These are phyloP conservation scores for Cheilosia urbana DNA, from an alignment of 2,888 invertebrate genomes.

Conservation along the genomic window DNA sequence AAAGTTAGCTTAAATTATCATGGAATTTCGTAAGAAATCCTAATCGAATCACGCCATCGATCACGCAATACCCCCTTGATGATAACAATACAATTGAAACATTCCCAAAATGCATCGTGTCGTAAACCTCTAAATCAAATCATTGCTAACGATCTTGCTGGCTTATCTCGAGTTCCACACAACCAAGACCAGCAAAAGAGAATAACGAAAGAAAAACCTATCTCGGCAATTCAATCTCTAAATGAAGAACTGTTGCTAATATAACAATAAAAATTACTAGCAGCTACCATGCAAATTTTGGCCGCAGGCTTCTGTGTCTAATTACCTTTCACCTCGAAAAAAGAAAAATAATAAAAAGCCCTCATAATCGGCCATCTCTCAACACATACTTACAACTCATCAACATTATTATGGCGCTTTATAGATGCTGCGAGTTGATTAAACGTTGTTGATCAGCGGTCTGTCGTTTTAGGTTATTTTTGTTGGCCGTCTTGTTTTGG, in stretches of 20 bases:
- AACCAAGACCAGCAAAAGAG: not conserved
- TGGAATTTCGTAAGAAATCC: not conserved
- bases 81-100: constrained; percentile 17
- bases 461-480: constrained; percentile 18
- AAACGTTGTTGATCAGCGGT: constrained; percentile 43
- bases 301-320: constrained; percentile 48
- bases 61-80: constrained; percentile 7
- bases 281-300: constrained; percentile 60
- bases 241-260: constrained; percentile 53
- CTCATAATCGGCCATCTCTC: constrained; percentile 64
- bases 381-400: constrained; percentile 70
- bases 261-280: constrained; percentile 52
- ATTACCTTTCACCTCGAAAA: constrained; percentile 70
- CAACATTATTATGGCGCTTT: constrained; percentile 71
- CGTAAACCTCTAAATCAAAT: constrained; percentile 42
- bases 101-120: constrained; percentile 33
- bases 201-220: constrained; percentile 24
- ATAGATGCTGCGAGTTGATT: constrained; percentile 61
- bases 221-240: constrained; percentile 60
- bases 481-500: not conserved
- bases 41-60: not conserved
- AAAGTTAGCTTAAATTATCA: not conserved
- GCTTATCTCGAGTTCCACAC: constrained; percentile 9
- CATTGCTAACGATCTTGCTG: constrained; percentile 23
- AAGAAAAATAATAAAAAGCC: constrained; percentile 25